Evolutionary conservation across 23 tunicate genomes (phyloP).

Genomic region (Halocynthia aurantium): DNA sequence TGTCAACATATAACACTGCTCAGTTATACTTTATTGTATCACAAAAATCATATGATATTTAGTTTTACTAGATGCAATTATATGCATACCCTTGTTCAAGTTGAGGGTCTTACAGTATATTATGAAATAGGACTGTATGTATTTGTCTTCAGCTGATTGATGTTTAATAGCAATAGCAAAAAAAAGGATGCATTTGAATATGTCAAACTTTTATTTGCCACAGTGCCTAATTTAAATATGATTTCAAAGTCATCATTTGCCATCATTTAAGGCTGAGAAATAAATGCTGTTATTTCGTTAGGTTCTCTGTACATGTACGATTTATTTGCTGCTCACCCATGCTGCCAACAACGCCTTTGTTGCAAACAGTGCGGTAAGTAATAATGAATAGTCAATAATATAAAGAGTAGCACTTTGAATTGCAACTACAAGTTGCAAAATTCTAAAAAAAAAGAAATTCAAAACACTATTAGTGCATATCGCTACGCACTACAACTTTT

Average conservation of each 20-base stretch:
- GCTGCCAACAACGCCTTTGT: constrained; percentile 82
- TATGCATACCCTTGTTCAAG: too few relatives aligned
- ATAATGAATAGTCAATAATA: background rate
- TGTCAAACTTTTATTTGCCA: background rate
- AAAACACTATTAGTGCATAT: background rate
- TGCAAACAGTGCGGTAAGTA: constrained; percentile 97
- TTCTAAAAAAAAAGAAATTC: background rate
- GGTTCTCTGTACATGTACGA: constrained; percentile 98
- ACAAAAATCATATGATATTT: too few relatives aligned
- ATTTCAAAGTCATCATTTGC: too few relatives aligned
- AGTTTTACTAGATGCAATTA: too few relatives aligned
- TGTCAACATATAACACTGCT: too few relatives aligned
- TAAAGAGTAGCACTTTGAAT: background rate
- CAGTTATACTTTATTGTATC: too few relatives aligned
- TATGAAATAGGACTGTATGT: background rate
- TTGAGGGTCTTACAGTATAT: too few relatives aligned
- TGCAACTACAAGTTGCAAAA: background rate
- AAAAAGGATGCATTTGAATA: background rate
- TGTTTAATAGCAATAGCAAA: background rate
- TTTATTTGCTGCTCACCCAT: constrained; percentile 92
- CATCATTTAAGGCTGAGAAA: background rate
- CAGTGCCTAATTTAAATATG: background rate
- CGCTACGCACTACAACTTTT: background rate
- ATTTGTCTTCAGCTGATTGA: background rate
- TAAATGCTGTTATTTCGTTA: constrained; percentile 7